phyloP scores from a whole-genome alignment of 2,888 invertebrate genomes.

The Taphrorychus bicolor region DNA sequence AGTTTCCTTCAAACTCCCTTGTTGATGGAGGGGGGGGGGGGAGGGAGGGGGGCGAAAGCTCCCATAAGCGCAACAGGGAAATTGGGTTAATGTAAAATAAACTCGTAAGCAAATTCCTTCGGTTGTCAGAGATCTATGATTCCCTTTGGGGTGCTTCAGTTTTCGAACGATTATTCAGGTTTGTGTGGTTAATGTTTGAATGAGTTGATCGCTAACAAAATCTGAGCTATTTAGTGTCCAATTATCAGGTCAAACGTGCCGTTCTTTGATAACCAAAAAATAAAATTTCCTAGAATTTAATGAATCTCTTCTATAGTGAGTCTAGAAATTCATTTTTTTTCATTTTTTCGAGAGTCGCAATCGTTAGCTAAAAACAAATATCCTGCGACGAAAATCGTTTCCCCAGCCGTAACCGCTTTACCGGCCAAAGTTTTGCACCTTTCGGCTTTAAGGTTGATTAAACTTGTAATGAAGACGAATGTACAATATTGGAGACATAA shows the following conservation, averaged over 20 bases:
- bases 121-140: constrained; percentile 14
- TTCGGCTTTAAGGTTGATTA: constrained; percentile 9
- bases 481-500: constrained; percentile 39
- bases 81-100: constrained; percentile 19
- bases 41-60: background rate
- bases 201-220: background rate
- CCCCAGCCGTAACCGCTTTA: too few relatives aligned
- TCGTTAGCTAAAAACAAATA: too few relatives aligned
- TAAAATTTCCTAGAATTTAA: too few relatives aligned
- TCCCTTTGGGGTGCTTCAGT: background rate
- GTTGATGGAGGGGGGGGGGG: background rate
- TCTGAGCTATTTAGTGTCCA: too few relatives aligned
- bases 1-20: background rate
- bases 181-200: background rate
- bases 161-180: background rate
- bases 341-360: too few relatives aligned
- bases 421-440: background rate
- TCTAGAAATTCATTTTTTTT: too few relatives aligned
- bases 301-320: too few relatives aligned
- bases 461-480: constrained; percentile 36
- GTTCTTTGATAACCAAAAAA: too few relatives aligned
- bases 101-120: constrained; percentile 23
- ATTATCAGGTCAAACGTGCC: too few relatives aligned
- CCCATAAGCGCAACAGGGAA: constrained; percentile 22
- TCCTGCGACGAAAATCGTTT: too few relatives aligned